These are phyloP conservation scores for Caenorhabditis briggsae DNA, from an alignment of 1,140 invertebrate genomes.

Conservation along the genomic window DNA sequence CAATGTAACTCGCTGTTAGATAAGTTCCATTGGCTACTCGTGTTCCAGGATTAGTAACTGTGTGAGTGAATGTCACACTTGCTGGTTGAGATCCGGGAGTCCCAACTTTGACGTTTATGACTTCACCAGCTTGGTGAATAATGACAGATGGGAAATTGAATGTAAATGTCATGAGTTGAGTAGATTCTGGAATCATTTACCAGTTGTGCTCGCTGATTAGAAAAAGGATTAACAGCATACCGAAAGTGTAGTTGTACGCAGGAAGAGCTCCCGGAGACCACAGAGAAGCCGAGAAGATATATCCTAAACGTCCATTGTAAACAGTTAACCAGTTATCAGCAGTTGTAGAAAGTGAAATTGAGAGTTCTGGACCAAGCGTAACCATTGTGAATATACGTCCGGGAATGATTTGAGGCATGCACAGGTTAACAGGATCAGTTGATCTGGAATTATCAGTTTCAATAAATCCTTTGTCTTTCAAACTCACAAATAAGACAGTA, in stretches of 20 bases:
- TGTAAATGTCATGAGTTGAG: background rate
- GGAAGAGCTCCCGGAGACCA: background rate
- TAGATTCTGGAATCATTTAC: background rate
- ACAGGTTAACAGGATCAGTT: background rate
- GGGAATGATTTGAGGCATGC: constrained; percentile 15
- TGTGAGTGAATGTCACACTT: background rate
- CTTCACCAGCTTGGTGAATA: background rate
- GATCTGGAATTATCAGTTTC: background rate
- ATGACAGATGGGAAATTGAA: background rate
- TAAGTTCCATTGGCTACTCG: constrained; percentile 27
- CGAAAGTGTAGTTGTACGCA: background rate
- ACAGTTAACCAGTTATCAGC: background rate
- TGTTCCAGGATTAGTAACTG: background rate
- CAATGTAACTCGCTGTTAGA: background rate
- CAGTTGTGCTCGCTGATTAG: background rate
- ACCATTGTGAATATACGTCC: background rate
- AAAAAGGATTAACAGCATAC: background rate
- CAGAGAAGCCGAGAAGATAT: background rate
- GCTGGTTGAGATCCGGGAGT: background rate
- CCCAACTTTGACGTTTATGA: background rate
- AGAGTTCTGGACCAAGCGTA: background rate
- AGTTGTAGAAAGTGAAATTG: background rate
- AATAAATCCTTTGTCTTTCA: background rate
- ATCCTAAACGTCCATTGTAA: background rate
- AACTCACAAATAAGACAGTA: background rate